Base-by-base conservation (phyloP, 2,888 invertebrate genomes). In the Linnaemya tessellans region DNA sequence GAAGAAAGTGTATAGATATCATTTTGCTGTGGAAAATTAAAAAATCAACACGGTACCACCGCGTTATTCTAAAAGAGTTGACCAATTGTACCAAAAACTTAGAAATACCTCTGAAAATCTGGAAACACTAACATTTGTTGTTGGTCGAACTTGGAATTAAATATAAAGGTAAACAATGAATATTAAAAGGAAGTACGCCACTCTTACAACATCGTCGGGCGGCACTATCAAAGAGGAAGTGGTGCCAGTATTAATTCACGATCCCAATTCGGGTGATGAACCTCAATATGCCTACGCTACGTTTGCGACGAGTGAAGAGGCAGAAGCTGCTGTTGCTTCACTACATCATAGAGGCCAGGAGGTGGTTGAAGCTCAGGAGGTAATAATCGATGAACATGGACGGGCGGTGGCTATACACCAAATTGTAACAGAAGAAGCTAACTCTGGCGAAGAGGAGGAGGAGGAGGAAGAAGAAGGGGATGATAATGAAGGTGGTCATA, bases 321-420 rank as follows among this genome's bases (percentile, higher is more conserved):
- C 89, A 7, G 91, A 90, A 11, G 88, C 89, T n/a, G 90, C 90
- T n/a, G 92, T 91, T 58, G 91, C 91, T 10, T 89, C 92, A 1
- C 88, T 91, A 41, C 77, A 87, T 62, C 88, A 87, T 25, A 89
- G 89, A 64, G 86, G 87, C 3, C 86, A 88, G 54, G 89, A 89
- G 20, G 89, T 88, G 0, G 60, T 89, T 54, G 89, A 89, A 70
- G 87, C 89, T 38, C 88, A 91, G 54, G 91, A 90, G 84, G 91
- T 92, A 62, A 91, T 92, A 15, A 92, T 92, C 49, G 91, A 92
- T 84, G 91, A 91, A 84, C 89, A 91, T 60, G 91, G 91, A 1
- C 90, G 90, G 67, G 89, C 91, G 1, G 89, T 91, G 43, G 89
- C 90, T 0, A 79, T 91, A 86, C 91, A 90, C 60, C 89, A 91